These are phyloP conservation scores for Torymus texanus DNA, from an alignment of 2,888 invertebrate genomes.

Conservation along the genomic window DNA sequence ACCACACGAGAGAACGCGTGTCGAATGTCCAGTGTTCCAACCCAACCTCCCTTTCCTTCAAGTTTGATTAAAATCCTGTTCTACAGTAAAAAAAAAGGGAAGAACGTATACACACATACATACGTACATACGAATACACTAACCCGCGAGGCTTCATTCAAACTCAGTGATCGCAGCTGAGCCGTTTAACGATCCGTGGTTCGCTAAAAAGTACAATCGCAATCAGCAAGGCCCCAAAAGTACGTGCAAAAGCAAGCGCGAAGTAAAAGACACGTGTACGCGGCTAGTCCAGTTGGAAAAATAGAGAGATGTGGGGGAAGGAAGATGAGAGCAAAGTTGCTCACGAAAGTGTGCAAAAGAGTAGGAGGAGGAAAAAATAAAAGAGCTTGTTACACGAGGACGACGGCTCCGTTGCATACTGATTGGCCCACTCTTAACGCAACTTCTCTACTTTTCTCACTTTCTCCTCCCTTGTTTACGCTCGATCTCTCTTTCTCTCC, in stretches of 20 bases:
- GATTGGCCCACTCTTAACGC: slow-evolving; percentile 59
- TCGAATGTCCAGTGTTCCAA: too few species aligned
- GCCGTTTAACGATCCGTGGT: too few species aligned
- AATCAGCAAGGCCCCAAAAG: slow-evolving; percentile 31
- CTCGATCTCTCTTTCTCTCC: slow-evolving; percentile 12
- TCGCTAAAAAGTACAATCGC: slow-evolving; percentile 43
- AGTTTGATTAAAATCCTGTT: slow-evolving; percentile 35
- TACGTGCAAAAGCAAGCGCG: not conserved
- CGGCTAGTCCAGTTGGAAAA: not conserved
- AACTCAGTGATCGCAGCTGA: not conserved
- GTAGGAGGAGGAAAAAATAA: not conserved
- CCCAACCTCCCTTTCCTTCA: not conserved
- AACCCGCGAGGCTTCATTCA: slow-evolving; percentile 14
- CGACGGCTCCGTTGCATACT: slow-evolving; percentile 67
- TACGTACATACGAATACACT: not conserved
- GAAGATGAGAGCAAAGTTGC: not conserved
- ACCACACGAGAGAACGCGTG: too few species aligned
- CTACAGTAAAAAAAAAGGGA: too few species aligned
- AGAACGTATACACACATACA: not conserved
- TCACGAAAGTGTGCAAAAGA: not conserved
- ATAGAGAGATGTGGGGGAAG: not conserved
- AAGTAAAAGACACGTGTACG: slow-evolving; percentile 48
- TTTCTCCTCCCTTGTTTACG: slow-evolving; percentile 11
- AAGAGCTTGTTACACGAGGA: slow-evolving; percentile 65
- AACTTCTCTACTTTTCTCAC: slow-evolving; percentile 13